phyloP scores from a whole-genome alignment of 2,797 vertebrate genomes.

The Melanotaenia maccullochi region DNA sequence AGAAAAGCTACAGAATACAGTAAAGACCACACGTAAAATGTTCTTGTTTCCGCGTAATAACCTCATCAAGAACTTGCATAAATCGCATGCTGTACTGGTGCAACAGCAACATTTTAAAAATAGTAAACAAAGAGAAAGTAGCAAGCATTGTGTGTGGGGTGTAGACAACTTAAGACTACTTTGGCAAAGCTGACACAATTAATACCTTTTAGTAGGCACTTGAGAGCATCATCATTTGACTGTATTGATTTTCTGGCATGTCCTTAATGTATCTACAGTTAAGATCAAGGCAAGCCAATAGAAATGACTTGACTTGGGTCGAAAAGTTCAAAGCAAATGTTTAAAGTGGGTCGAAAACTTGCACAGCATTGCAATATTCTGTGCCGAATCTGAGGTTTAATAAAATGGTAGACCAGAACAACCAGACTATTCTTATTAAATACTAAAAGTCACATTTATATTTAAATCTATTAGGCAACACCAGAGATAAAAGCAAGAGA shows the following conservation, averaged over 20 bases:
- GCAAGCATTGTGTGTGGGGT: slow-evolving; percentile 4
- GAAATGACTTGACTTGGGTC: slow-evolving; percentile 35
- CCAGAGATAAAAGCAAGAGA: background rate
- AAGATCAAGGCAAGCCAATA: slow-evolving; percentile 38
- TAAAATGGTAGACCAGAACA: background rate
- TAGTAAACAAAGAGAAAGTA: background rate
- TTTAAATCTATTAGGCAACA: background rate
- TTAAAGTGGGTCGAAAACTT: slow-evolving; percentile 25
- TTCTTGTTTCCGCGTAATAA: slow-evolving; percentile 1
- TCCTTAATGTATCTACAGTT: slow-evolving; percentile 32
- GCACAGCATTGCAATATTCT: slow-evolving; percentile 6
- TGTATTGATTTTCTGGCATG: slow-evolving; percentile 51
- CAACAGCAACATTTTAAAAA: slow-evolving; percentile 16
- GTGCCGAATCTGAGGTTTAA: background rate
- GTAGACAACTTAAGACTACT: slow-evolving; percentile 29
- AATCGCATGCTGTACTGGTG: background rate
- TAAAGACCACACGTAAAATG: background rate
- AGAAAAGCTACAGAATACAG: background rate
- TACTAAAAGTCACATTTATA: background rate
- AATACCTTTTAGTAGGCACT: slow-evolving; percentile 34
- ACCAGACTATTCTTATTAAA: background rate
- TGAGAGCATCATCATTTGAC: slow-evolving; percentile 26
- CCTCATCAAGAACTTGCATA: slow-evolving; percentile 1
- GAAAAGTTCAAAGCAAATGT: slow-evolving; percentile 33
- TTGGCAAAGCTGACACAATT: slow-evolving; percentile 32